phyloP scores from a whole-genome alignment of 1,140 invertebrate genomes.

The Proctacanthus coquilletti region DNA sequence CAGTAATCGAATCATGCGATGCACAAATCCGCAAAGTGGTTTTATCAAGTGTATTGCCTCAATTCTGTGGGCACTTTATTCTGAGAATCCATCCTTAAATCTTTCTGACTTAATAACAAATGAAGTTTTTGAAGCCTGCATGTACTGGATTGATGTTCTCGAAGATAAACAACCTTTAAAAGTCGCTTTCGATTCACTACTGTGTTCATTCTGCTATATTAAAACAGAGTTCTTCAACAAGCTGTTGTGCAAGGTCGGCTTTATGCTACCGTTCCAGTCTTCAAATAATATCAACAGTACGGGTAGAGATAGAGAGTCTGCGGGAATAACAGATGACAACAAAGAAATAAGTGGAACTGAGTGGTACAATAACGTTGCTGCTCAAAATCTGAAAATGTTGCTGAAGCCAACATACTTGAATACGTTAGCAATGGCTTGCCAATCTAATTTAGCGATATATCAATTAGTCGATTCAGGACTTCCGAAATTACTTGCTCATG shows the following conservation, averaged over 20 bases:
- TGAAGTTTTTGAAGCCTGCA: constrained; percentile 55
- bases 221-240: constrained; percentile 57
- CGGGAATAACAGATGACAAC: constrained; percentile 49
- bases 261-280: constrained; percentile 39
- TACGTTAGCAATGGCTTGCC: constrained; percentile 56
- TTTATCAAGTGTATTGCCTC: constrained; percentile 48
- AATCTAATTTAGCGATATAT: constrained; percentile 56
- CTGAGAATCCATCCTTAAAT: constrained; percentile 41
- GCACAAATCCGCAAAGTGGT: constrained; percentile 27
- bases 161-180: constrained; percentile 54
- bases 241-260: constrained; percentile 55
- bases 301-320: neutral
- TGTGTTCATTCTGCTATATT: constrained; percentile 74
- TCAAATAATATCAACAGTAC: constrained; percentile 17
- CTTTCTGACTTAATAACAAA: constrained; percentile 46
- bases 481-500: constrained; percentile 45
- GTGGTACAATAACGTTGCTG: constrained; percentile 35
- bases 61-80: constrained; percentile 64
- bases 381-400: constrained; percentile 31
- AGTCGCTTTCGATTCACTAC: constrained; percentile 48
- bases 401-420: constrained; percentile 47
- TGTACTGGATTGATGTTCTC: constrained; percentile 55
- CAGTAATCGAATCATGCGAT: constrained; percentile 15
- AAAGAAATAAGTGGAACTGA: constrained; percentile 40
- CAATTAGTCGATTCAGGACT: constrained; percentile 62